These are phyloP conservation scores for Platycheirus albimanus DNA, from an alignment of 2,888 invertebrate genomes.

Conservation along the genomic window DNA sequence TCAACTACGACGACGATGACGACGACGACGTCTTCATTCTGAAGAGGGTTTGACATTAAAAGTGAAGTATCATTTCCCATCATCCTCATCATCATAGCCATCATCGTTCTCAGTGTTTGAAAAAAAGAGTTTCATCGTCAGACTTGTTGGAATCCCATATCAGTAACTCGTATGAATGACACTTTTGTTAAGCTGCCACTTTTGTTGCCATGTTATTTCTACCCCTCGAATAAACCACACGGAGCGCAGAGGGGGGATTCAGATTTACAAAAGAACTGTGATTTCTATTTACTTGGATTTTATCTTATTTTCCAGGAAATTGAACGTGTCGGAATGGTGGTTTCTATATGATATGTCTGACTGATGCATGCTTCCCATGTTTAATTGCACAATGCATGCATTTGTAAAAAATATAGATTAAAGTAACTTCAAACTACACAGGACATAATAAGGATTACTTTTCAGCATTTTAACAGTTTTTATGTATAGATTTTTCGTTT, in stretches of 20 bases:
- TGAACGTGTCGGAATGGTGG: constrained; percentile 44
- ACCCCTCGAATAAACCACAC: constrained; percentile 45
- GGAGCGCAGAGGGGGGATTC: neutral
- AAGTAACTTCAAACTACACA: too few species aligned
- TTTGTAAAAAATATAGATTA: too few species aligned
- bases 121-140: constrained; percentile 39
- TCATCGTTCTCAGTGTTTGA: neutral
- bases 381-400: neutral
- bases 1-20: constrained; percentile 38
- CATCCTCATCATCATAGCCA: constrained; percentile 27
- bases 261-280: constrained; percentile 26
- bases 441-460: too few species aligned
- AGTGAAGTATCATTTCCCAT: constrained; percentile 63
- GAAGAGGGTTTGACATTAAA: constrained; percentile 68
- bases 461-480: too few species aligned
- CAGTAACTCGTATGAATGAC: constrained; percentile 66
- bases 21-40: constrained; percentile 40
- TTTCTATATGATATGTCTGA: constrained; percentile 45
- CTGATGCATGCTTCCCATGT: constrained; percentile 52
- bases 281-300: constrained; percentile 37
- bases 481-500: too few species aligned
- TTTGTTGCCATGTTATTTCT: constrained; percentile 49
- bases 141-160: constrained; percentile 66
- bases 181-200: constrained; percentile 58
- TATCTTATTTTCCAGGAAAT: constrained; percentile 54